Evolutionary conservation across 2,797 vertebrate species (phyloP).

Genomic region (Heliangelus exortis): DNA sequence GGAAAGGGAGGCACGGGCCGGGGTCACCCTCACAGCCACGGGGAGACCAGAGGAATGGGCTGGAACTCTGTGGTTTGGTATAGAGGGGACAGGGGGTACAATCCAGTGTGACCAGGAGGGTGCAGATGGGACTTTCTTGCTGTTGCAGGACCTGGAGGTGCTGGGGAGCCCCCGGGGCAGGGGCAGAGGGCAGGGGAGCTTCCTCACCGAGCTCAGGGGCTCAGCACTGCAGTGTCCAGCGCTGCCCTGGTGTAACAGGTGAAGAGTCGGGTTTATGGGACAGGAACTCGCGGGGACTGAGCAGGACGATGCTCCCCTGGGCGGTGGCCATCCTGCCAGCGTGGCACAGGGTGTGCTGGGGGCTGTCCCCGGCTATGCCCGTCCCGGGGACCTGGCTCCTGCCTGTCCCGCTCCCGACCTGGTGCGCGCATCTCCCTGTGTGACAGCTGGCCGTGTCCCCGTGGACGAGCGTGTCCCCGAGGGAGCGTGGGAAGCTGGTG

Average conservation of each 20-base stretch:
- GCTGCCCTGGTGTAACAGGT: background rate
- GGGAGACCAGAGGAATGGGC: background rate
- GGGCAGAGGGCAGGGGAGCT: too few relatives aligned
- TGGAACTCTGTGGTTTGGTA: background rate
- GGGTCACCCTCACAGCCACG: background rate
- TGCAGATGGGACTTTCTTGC: background rate
- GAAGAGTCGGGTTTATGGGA: background rate
- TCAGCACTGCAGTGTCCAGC: background rate
- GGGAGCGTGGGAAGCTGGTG: background rate
- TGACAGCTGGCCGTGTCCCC: accelerated
- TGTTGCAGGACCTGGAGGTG: background rate
- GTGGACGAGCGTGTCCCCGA: accelerated
- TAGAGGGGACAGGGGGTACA: background rate
- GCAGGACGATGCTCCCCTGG: background rate
- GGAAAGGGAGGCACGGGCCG: background rate
- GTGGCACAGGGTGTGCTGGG: background rate
- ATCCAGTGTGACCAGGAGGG: background rate
- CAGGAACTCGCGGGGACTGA: background rate
- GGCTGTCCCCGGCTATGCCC: background rate
- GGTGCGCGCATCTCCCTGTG: background rate
- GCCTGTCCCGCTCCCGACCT: background rate
- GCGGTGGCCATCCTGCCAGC: background rate
- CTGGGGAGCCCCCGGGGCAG: accelerated
- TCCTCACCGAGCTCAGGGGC: background rate
- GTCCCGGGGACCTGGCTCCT: too few relatives aligned